These are phyloP conservation scores for Podocnemis expansa DNA, from an alignment of 2,113 vertebrate species.

Conservation along the genomic window DNA sequence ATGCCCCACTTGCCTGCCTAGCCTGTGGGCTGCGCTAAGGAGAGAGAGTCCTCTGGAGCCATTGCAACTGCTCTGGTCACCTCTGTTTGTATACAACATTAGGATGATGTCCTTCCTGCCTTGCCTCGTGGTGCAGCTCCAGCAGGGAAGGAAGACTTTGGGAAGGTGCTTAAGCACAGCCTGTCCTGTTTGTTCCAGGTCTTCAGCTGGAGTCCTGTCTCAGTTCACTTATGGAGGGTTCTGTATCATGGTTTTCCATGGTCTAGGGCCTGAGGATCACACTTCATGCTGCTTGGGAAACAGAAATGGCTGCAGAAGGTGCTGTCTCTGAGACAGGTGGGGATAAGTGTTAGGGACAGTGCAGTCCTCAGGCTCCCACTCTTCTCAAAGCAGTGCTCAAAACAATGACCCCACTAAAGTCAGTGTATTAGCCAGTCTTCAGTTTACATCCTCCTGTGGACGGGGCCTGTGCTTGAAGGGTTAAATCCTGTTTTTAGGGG, in stretches of 20 bases:
- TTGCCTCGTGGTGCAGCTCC: too few relatives aligned
- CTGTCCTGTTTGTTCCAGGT: not conserved
- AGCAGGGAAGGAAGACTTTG: not conserved
- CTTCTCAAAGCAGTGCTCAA: too few relatives aligned
- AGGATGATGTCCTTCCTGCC: too few relatives aligned
- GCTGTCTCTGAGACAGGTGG: not conserved
- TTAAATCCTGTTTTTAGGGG: not conserved
- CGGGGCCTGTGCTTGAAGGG: not conserved
- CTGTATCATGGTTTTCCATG: too few relatives aligned
- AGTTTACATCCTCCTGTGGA: not conserved
- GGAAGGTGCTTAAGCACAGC: too few relatives aligned
- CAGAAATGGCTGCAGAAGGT: not conserved
- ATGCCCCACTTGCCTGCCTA: too few relatives aligned
- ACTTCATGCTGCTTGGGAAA: not conserved
- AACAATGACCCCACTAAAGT: not conserved
- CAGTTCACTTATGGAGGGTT: not conserved
- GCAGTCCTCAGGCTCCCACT: too few relatives aligned
- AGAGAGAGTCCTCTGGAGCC: not conserved
- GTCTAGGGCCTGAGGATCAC: too few relatives aligned
- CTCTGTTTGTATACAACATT: too few relatives aligned
- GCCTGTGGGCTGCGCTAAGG: too few relatives aligned
- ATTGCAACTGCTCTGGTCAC: not conserved
- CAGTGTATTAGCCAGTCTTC: conserved; percentile 2
- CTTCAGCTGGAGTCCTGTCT: not conserved
- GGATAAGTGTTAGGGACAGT: too few relatives aligned